Base-by-base conservation (phyloP, 2,113 vertebrate species). In the Brachyhypopomus gauderio region DNA sequence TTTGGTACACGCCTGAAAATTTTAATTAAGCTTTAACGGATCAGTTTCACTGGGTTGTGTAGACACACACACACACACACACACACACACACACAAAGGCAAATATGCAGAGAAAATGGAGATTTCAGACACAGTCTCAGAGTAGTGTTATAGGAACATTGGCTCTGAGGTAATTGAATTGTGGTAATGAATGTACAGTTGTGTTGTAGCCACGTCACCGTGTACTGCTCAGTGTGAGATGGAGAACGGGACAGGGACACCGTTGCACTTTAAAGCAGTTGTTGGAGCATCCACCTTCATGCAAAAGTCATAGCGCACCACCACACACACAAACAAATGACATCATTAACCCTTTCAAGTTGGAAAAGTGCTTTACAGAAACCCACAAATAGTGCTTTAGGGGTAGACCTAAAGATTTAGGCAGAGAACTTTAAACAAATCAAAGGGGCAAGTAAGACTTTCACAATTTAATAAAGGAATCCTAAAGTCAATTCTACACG, bases 31-130 rank as follows among this genome's bases (percentile, higher is more conserved):
- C 41, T 41, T 41, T 41, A 8, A 41, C 41, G 4, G 41, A 41
- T 41, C 41, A 41, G 5, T 41, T 41, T 6, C 41, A 41, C 41
- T 41, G 41, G 41, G 41, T 41, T 63, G 60, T 63, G 11, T 8
- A 63, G 4, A 25, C 1, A 27, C 0, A 25, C 23, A 27, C 2
- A 25, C 60, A 62, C 6, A 62, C 22, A 62, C 60, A 62, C 60
- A 62, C 60, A 62, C 60, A 63, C 60, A 63, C 60, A 63, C 60
- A 62, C 59, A 25, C 59, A 62, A 20, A 62, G 20, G 11, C 59
- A 62, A 9, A 25, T 23, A 63, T 12, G 14, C 60, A 63, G 1
- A 25, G 3, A 62, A 25, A 25, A 23, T 62, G 5, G 59, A 23
- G 59, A 9, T 23, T 12, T 64, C 16, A 62, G 25, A 62, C n/a